phyloP scores from a whole-genome alignment of 2,797 vertebrate genomes.

The Synaphobranchus kaupii region DNA sequence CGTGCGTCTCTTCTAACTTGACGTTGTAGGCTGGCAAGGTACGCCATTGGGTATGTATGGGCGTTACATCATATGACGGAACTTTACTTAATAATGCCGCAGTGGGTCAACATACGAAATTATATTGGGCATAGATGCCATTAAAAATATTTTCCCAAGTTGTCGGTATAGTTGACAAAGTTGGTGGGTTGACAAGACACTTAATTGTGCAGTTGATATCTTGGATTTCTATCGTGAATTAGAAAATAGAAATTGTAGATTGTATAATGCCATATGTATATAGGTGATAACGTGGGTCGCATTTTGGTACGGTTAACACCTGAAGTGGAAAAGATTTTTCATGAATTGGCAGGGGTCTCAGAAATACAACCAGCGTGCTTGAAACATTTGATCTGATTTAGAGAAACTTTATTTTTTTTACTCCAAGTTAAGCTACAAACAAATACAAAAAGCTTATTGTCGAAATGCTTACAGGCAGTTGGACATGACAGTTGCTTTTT shows the following conservation, averaged over 20 bases:
- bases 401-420: conserved; percentile 85
- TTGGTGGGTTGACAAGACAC: background rate
- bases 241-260: background rate
- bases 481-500: conserved; percentile 78
- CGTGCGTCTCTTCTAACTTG: conserved; percentile 3
- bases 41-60: conserved; percentile 6
- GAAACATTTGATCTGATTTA: conserved; percentile 66
- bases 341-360: conserved; percentile 7
- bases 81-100: conserved; percentile 14
- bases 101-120: background rate
- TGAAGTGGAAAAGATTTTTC: background rate
- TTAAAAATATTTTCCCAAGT: background rate
- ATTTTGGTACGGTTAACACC: conserved; percentile 5
- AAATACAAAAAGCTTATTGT: conserved; percentile 92
- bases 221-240: background rate
- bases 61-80: conserved; percentile 15
- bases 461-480: conserved; percentile 79
- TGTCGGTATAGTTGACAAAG: background rate
- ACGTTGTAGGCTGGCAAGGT: conserved; percentile 14
- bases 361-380: conserved; percentile 21
- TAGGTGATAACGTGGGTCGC: background rate
- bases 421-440: conserved; percentile 92
- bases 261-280: background rate
- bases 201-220: background rate
- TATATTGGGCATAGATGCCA: background rate